Percentiles rank a stretch among this genome's conserved stretches.
phyloP scores from a whole-genome alignment of 2,113 vertebrate species.

The Takifugu bimaculatus region DNA sequence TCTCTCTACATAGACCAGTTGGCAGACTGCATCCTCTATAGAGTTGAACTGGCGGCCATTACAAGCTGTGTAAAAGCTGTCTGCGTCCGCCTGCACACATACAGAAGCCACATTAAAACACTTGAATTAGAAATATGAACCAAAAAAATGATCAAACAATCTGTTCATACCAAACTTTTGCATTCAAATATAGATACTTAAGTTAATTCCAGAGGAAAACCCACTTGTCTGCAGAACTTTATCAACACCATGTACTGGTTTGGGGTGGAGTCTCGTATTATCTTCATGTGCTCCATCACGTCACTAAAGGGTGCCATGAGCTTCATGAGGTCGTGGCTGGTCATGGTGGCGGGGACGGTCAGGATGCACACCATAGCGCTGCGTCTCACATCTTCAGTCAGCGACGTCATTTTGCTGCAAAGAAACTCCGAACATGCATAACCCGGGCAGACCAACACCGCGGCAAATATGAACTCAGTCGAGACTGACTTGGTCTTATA shows the following conservation, averaged over 20 bases:
- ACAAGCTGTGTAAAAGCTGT: constrained; percentile 91
- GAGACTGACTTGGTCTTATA: constrained; percentile 95
- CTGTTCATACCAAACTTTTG: background rate
- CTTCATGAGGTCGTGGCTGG: constrained; percentile 98
- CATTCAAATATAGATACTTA: too few relatives aligned
- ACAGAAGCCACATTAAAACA: background rate
- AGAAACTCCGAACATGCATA: background rate
- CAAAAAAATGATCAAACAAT: background rate
- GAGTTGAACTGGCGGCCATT: constrained; percentile 97
- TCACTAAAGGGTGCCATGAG: constrained; percentile 96
- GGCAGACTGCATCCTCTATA: constrained; percentile 95
- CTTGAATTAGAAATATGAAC: background rate
- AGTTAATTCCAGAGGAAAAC: background rate
- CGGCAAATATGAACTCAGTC: rapidly evolving
- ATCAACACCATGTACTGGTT: constrained; percentile 99
- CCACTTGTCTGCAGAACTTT: constrained; percentile 90
- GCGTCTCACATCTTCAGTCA: constrained; percentile 87
- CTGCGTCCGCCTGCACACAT: constrained; percentile 82
- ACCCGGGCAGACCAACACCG: background rate
- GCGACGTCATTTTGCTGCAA: constrained; percentile 93
- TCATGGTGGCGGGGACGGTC: constrained; percentile 94
- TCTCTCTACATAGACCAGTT: constrained; percentile 93
- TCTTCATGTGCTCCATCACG: constrained; percentile 98
- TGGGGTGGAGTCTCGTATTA: constrained; percentile 94
- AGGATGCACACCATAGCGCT: constrained; percentile 98